Percentiles rank a stretch among this genome's conserved stretches.
Evolutionary conservation across 1,140 invertebrate species (phyloP).

Genomic region (Eueides isabella): DNA sequence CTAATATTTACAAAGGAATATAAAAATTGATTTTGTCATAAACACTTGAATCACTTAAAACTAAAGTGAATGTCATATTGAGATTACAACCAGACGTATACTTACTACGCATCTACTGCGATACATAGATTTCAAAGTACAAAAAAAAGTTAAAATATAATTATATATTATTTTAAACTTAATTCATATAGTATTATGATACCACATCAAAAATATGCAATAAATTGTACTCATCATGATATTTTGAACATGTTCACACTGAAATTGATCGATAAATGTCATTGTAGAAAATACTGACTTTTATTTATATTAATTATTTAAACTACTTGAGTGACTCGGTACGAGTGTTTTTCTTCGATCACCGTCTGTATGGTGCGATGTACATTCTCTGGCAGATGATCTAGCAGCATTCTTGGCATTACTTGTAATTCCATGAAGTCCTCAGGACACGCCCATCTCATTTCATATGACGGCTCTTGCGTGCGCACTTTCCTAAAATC

Average conservation of each 20-base stretch:
- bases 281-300: slow-evolving; percentile 3
- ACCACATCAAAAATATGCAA: neutral
- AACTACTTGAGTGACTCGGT: slow-evolving; percentile 73
- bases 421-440: slow-evolving; percentile 89
- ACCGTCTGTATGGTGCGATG: slow-evolving; percentile 86
- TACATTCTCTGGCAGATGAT: slow-evolving; percentile 89
- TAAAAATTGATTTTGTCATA: slow-evolving; percentile 33
- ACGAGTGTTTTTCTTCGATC: slow-evolving; percentile 81
- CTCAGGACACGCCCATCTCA: slow-evolving; percentile 89
- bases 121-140: neutral
- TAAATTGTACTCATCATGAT: neutral
- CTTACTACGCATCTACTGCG: neutral
- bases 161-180: neutral
- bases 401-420: slow-evolving; percentile 89
- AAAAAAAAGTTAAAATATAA: slow-evolving; percentile 3
- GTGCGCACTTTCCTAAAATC: slow-evolving; percentile 82
- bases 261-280: slow-evolving; percentile 1
- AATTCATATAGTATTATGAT: neutral
- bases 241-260: slow-evolving; percentile 11
- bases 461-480: slow-evolving; percentile 85
- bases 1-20: slow-evolving; percentile 33
- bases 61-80: slow-evolving; percentile 3
- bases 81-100: neutral
- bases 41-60: slow-evolving; percentile 21
- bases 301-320: slow-evolving; percentile 36